phyloP scores from a whole-genome alignment of 1,140 invertebrate genomes.

The Rhagoletis pomonella region DNA sequence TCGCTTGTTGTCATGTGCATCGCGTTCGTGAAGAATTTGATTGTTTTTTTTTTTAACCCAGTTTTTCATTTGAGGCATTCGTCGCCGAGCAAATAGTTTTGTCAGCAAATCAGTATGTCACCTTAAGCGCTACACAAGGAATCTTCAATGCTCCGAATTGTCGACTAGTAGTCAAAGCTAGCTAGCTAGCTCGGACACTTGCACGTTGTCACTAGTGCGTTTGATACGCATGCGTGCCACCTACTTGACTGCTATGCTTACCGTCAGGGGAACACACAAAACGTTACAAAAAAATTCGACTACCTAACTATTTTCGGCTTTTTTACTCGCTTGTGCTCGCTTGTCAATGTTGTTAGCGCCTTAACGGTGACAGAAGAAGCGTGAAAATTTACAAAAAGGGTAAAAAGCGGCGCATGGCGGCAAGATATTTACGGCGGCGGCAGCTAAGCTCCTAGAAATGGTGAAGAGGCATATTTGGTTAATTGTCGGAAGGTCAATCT shows the following conservation, averaged over 20 bases:
- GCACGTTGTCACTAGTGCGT: neutral
- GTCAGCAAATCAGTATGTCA: conserved; percentile 39
- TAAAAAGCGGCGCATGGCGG: neutral
- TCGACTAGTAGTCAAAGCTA: neutral
- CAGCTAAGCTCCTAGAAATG: conserved; percentile 35
- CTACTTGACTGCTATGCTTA: conserved; percentile 8
- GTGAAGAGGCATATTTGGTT: conserved; percentile 50
- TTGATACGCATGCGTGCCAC: conserved; percentile 17
- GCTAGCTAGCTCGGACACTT: neutral
- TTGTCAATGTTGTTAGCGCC: conserved; percentile 43
- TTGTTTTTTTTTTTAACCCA: conserved; percentile 8
- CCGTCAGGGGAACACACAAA: neutral
- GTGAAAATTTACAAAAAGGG: conserved; percentile 42
- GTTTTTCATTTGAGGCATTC: neutral
- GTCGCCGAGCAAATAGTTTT: neutral
- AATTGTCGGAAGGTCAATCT: conserved; percentile 57
- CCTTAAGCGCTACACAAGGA: conserved; percentile 35
- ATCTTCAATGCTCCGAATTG: conserved; percentile 26
- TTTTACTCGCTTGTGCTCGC: neutral
- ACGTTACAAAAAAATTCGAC: neutral
- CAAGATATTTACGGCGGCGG: neutral
- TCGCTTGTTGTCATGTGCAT: neutral
- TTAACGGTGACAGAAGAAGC: conserved; percentile 45
- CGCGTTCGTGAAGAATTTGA: conserved; percentile 33
- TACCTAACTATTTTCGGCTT: conserved; percentile 19